phyloP scores from a whole-genome alignment of 2,113 vertebrate species.

The Sinocyclocheilus anophthalmus region DNA sequence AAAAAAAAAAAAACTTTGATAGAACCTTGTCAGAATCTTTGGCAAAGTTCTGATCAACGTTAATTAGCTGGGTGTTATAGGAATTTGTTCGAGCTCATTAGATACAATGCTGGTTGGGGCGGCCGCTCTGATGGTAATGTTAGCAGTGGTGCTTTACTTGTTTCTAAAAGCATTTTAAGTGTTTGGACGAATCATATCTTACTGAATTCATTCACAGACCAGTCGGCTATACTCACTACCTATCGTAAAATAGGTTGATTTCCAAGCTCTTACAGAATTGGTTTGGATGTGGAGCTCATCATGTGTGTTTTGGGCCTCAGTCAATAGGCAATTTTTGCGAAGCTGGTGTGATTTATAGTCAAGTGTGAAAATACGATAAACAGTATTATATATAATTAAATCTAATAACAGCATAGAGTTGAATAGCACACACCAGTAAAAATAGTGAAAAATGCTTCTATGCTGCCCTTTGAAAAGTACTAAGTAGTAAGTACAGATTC shows the following conservation, averaged over 20 bases:
- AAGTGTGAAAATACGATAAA: not conserved
- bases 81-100: not conserved
- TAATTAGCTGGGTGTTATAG: not conserved
- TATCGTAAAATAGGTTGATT: too few species aligned
- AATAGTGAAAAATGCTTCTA: not conserved
- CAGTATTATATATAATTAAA: not conserved
- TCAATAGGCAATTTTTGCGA: too few species aligned
- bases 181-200: not conserved
- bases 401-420: not conserved
- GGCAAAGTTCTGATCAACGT: too few species aligned
- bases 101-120: too few species aligned
- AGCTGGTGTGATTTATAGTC: not conserved
- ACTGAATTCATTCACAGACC: not conserved
- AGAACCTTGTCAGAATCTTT: too few species aligned
- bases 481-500: not conserved
- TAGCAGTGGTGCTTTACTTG: too few species aligned
- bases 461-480: not conserved
- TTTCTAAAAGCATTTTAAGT: too few species aligned
- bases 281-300: too few species aligned
- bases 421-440: not conserved
- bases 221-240: too few species aligned
- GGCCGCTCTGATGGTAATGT: not conserved
- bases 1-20: too few species aligned
- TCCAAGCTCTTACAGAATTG: too few species aligned
- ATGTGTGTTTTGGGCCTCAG: too few species aligned